Evolutionary conservation across 2,888 invertebrate genomes (phyloP).

Genomic region (Cryptocheilus praepositus): DNA sequence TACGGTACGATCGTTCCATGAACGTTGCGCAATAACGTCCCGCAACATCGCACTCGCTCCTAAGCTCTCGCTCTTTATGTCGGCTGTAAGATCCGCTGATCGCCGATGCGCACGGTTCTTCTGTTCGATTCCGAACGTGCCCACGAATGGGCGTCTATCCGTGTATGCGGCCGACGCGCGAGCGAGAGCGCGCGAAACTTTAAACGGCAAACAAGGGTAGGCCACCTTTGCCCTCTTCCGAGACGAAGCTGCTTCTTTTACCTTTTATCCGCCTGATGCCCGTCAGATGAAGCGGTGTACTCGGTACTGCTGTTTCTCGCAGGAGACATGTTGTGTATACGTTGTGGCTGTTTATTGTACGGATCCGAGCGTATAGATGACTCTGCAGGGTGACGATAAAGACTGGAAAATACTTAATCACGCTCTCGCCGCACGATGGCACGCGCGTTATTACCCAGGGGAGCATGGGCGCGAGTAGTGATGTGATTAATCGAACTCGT

Average conservation of each 20-base stretch:
- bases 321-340: no score
- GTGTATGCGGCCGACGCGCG: constrained; percentile 32
- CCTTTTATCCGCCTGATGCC: no score
- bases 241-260: background rate
- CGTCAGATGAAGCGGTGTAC: no score
- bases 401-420: no score
- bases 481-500: no score
- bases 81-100: constrained; percentile 53
- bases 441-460: no score
- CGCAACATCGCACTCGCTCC: constrained; percentile 42
- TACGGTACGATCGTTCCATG: constrained; percentile 38
- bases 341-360: no score
- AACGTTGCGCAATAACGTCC: constrained; percentile 58
- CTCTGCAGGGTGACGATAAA: no score
- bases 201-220: constrained; percentile 30
- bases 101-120: constrained; percentile 42
- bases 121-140: constrained; percentile 18
- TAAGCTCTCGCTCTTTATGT: constrained; percentile 53
- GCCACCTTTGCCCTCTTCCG: constrained; percentile 29
- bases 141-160: constrained; percentile 31
- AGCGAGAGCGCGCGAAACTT: constrained; percentile 19
- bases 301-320: no score
- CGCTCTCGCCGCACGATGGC: no score
- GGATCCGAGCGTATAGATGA: no score
- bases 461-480: no score